Conservation (phyloP, 2,113 vertebrate species). For the Elachura formosa region DNA sequence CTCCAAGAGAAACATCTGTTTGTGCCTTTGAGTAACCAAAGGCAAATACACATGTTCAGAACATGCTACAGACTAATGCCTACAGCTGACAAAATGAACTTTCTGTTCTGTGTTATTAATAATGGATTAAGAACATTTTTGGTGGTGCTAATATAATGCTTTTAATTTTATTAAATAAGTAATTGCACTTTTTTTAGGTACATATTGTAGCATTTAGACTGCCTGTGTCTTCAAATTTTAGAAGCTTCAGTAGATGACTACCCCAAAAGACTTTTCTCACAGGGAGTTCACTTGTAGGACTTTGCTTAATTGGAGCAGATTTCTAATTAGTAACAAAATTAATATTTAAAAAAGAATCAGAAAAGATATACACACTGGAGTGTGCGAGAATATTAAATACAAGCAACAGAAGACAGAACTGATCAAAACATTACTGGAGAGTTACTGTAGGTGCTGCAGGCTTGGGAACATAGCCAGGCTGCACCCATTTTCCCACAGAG, state of each 20-base stretch:
- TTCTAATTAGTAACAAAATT: not conserved
- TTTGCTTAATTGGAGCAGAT: not conserved
- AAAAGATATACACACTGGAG: not conserved
- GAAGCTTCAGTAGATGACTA: not conserved
- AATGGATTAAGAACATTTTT: not conserved
- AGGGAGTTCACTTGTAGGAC: not conserved
- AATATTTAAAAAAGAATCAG: not conserved
- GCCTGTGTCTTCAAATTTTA: not conserved
- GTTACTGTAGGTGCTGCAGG: fast-evolving
- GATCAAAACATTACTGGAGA: not conserved
- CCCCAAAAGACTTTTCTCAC: not conserved
- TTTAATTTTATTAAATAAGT: not conserved
- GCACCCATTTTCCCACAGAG: not conserved
- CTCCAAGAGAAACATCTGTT: conserved; percentile 3
- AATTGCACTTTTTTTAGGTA: not conserved
- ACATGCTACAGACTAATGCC: not conserved
- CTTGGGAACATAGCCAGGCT: not conserved
- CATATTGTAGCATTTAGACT: not conserved
- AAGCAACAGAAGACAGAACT: not conserved
- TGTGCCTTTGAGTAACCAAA: not conserved
- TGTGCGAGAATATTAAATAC: not conserved
- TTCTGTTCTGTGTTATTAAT: not conserved
- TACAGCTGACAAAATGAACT: not conserved
- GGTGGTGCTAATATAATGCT: not conserved
- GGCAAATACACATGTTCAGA: not conserved